Base-by-base conservation (phyloP, 2,113 vertebrate genomes). In the Copsychus sechellarum region DNA sequence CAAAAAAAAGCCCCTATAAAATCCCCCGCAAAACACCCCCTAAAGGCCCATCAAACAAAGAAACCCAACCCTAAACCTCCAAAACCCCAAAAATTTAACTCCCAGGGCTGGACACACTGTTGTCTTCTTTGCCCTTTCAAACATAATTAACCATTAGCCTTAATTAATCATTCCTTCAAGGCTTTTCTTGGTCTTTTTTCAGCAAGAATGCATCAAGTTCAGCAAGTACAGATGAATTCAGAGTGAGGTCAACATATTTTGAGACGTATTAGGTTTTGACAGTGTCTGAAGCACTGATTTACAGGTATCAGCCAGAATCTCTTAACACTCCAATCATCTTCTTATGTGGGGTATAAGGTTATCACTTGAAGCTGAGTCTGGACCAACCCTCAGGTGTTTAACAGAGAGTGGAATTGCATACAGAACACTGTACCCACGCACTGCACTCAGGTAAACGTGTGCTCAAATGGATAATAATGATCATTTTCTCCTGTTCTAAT, bases 401-500 rank as follows among this genome's bases (percentile, higher is more conserved):
- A 69, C 31, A 42, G 81, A 65, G 56, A 87, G 29, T 5, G 22
- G 61, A 54, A 11, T 13, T 60, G 29, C 48, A 61, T 11, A 48
- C 19, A 53, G n/a, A 66, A 25, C 28, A 31, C 24, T 36, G n/a
- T 42, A 76, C n/a, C 81, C 86, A 65, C 76, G 43, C 58, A 23
- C 48, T 40, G 36, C 67, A 67, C 70, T 47, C 84, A 88, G 92
- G 81, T 85, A 91, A 85, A 18, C 6, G 3, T 33, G 48, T 76
- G 48, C n/a, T 88, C 58, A 50, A 53, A 90, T 45, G 67, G 53
- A 48, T 90, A 88, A 77, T 69, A 87, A 86, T 12, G 57, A 73
- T 80, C 0, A 73, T 95, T 95, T 94, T 19, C 36, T 57, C n/a
- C 79, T 82, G 74, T 86, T 66, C 61, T 93, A 74, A 94, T 81